phyloP scores from a whole-genome alignment of 2,113 vertebrate genomes.

The Mesoclemmys tuberculata region DNA sequence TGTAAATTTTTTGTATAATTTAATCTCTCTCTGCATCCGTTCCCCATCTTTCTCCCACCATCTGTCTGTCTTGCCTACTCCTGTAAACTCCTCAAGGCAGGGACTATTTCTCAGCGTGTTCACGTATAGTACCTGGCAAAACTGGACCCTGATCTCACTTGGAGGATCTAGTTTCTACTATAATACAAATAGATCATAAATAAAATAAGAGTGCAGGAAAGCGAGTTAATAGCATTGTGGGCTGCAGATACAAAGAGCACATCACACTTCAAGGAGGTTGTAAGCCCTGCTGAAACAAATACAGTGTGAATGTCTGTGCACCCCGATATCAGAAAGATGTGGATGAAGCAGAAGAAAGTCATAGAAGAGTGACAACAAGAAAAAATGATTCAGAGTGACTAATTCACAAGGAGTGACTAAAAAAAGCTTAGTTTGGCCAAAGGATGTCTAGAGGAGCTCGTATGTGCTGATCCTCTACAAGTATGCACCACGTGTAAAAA shows the following conservation, averaged over 20 bases:
- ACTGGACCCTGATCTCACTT: background rate
- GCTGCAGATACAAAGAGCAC: background rate
- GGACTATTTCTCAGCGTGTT: background rate
- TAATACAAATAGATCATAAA: background rate
- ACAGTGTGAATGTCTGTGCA: background rate
- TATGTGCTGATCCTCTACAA: background rate
- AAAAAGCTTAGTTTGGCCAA: background rate
- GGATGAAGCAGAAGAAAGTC: background rate
- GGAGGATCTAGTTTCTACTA: background rate
- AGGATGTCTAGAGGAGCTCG: background rate
- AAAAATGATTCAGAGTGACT: background rate
- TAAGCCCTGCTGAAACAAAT: background rate
- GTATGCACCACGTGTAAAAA: background rate
- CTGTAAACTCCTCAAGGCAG: background rate
- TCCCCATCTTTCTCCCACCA: background rate
- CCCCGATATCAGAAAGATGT: background rate
- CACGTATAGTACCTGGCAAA: background rate
- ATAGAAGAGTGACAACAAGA: background rate
- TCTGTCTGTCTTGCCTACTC: background rate
- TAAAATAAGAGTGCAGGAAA: background rate
- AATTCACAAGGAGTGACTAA: background rate
- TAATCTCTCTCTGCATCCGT: background rate
- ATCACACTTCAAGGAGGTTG: too few relatives aligned
- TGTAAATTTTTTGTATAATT: background rate
- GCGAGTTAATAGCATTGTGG: background rate